phyloP scores from a whole-genome alignment of 1,140 invertebrate species.

The Planococcus citri region DNA sequence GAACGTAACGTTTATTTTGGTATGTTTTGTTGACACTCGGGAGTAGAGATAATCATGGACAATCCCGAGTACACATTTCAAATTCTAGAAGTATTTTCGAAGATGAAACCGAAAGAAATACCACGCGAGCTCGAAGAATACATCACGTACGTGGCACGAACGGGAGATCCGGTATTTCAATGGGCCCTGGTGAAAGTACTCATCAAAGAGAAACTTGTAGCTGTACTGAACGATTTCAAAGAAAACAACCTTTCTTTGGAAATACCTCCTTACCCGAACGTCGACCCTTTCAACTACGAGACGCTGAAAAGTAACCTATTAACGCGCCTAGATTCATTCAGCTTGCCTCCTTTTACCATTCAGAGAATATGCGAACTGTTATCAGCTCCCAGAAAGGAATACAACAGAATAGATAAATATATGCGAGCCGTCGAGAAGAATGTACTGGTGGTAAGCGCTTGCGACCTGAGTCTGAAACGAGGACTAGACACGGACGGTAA shows the following conservation, averaged over 20 bases:
- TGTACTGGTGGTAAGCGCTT: conserved; percentile 86
- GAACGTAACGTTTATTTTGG: too few species aligned
- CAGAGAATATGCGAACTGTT: conserved; percentile 90
- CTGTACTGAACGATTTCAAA: conserved; percentile 75
- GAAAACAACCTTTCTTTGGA: conserved; percentile 59
- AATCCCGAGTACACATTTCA: conserved; percentile 73
- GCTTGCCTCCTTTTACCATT: conserved; percentile 88
- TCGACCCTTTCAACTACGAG: conserved; percentile 82
- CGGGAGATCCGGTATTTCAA: conserved; percentile 85
- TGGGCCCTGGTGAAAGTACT: conserved; percentile 79
- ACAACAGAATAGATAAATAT: conserved; percentile 90
- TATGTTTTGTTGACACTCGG: too few species aligned
- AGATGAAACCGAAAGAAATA: conserved; percentile 66
- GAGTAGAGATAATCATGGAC: conserved; percentile 52
- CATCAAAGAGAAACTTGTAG: conserved; percentile 72
- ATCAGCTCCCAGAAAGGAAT: conserved; percentile 80
- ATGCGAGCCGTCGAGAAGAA: conserved; percentile 91
- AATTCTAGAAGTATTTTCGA: conserved; percentile 70
- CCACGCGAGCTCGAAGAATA: conserved; percentile 84
- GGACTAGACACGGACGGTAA: neutral
- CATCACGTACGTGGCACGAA: conserved; percentile 77
- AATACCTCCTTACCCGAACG: conserved; percentile 70
- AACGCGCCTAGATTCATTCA: conserved; percentile 67
- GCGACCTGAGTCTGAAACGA: conserved; percentile 44
- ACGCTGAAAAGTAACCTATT: conserved; percentile 73